Evolutionary conservation across 92 coral and sea anemone genomes (phyloP).

Genomic region (Epizoanthus ramosus): DNA sequence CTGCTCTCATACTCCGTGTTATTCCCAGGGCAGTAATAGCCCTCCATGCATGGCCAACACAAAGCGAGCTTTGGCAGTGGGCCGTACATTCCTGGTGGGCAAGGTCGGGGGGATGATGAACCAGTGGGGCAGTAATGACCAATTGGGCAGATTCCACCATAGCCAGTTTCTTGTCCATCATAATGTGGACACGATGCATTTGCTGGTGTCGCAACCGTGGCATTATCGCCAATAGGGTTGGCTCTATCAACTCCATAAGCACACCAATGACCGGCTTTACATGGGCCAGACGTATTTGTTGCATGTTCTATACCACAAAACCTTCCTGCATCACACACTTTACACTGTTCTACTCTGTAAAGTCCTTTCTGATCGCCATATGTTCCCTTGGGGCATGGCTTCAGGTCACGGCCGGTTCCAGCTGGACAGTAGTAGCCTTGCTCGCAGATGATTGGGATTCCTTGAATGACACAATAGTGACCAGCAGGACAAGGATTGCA

Average conservation of each 20-base stretch:
- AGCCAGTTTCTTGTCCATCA: slow-evolving; percentile 93
- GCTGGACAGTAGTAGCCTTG: slow-evolving; percentile 93
- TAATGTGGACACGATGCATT: slow-evolving; percentile 86
- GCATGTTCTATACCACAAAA: slow-evolving; percentile 86
- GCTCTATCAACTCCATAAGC: slow-evolving; percentile 95
- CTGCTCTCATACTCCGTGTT: slow-evolving; percentile 88
- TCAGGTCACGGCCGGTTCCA: slow-evolving; percentile 93
- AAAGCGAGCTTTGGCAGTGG: slow-evolving; percentile 70
- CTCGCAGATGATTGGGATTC: slow-evolving; percentile 79
- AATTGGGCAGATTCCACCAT: slow-evolving; percentile 93
- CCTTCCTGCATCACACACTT: slow-evolving; percentile 91
- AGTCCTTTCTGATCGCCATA: slow-evolving; percentile 91
- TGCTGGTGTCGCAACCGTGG: slow-evolving; percentile 12
- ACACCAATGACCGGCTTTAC: slow-evolving; percentile 94
- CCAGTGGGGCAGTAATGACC: slow-evolving; percentile 84
- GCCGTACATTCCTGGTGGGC: slow-evolving; percentile 81
- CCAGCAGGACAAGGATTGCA: slow-evolving; percentile 98
- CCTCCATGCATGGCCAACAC: slow-evolving; percentile 82
- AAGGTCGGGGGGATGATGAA: slow-evolving; percentile 71
- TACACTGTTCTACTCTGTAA: slow-evolving; percentile 78
- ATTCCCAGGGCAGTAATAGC: slow-evolving; percentile 92
- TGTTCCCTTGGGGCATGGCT: slow-evolving; percentile 94
- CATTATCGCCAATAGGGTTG: slow-evolving; percentile 80
- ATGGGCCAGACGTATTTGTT: slow-evolving; percentile 69
- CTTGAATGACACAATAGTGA: slow-evolving; percentile 88